A percentile compares a stretch with the other conserved stretches of the same genome.
These are phyloP conservation scores for Atethmia centrago DNA, from an alignment of 2,888 invertebrate genomes.

Conservation along the genomic window DNA sequence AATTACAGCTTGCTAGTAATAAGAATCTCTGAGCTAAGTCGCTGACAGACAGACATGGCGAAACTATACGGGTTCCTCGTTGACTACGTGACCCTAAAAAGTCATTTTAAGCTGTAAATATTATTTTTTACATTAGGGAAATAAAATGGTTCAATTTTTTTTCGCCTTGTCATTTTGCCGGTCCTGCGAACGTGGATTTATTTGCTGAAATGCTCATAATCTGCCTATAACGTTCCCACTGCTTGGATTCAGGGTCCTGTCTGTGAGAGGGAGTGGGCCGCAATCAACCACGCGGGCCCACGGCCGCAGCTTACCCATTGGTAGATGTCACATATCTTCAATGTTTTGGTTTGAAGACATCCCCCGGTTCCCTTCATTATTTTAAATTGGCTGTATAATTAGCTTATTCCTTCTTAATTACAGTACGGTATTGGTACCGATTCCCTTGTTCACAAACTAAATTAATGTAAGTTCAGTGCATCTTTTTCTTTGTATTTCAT, in stretches of 20 bases:
- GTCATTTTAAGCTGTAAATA: constrained; percentile 56
- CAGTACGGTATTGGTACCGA: too few relatives aligned
- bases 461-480: too few relatives aligned
- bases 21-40: too few relatives aligned
- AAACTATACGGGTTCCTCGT: too few relatives aligned
- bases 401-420: neutral
- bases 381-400: neutral
- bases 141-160: constrained; percentile 41
- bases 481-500: too few relatives aligned
- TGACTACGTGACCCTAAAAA: constrained; percentile 28
- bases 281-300: neutral
- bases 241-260: neutral
- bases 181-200: neutral
- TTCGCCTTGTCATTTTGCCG: constrained; percentile 10
- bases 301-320: too few relatives aligned
- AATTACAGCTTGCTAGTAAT: too few relatives aligned
- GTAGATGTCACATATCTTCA: neutral
- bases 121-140: constrained; percentile 52
- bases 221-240: too few relatives aligned
- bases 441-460: too few relatives aligned
- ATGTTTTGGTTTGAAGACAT: neutral
- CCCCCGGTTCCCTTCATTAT: too few relatives aligned
- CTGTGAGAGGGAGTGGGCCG: neutral
- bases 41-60: too few relatives aligned
- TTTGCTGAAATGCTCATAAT: neutral